A percentile compares a stretch with the other conserved stretches of the same genome.
Evolutionary conservation across 2,113 vertebrate genomes (phyloP).

Genomic region (Platichthys flesus): DNA sequence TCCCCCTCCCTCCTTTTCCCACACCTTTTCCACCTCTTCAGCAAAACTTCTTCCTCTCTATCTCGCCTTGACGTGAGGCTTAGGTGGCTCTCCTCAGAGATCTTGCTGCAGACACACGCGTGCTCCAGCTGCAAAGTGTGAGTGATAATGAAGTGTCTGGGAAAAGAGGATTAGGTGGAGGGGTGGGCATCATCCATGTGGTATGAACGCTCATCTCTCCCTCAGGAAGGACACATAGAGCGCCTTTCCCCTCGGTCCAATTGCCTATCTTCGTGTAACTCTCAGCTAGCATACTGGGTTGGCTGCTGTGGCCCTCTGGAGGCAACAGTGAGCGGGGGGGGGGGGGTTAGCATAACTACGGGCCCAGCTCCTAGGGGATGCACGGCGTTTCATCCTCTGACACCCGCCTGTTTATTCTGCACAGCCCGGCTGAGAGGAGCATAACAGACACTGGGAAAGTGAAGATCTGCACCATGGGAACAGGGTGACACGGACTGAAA

Average conservation of each 20-base stretch:
- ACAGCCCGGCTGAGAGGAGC: constrained; percentile 65
- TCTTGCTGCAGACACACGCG: constrained; percentile 57
- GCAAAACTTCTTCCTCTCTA: constrained; percentile 13
- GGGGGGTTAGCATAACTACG: constrained; percentile 44
- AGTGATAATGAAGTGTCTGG: constrained; percentile 79
- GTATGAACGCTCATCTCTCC: constrained; percentile 73
- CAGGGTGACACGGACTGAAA: constrained; percentile 53
- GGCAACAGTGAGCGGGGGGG: constrained; percentile 52
- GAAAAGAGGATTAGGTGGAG: constrained; percentile 79
- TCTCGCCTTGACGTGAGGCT: constrained; percentile 38
- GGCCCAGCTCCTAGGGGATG: constrained; percentile 56
- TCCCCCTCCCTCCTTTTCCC: constrained; percentile 19
- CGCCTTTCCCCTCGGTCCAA: constrained; percentile 65
- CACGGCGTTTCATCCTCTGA: constrained; percentile 67
- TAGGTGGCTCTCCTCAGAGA: constrained; percentile 58
- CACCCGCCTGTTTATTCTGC: constrained; percentile 71
- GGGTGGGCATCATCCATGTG: constrained; percentile 71
- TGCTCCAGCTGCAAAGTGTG: constrained; percentile 57
- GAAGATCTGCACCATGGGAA: constrained; percentile 79
- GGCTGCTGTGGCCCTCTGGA: constrained; percentile 67
- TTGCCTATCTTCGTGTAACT: constrained; percentile 61
- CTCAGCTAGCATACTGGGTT: constrained; percentile 53
- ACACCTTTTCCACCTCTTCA: constrained; percentile 15
- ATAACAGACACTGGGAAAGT: constrained; percentile 65
- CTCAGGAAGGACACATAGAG: constrained; percentile 65